These are phyloP conservation scores for Cheilosia pagana DNA, from an alignment of 2,888 invertebrate species.

Conservation along the genomic window DNA sequence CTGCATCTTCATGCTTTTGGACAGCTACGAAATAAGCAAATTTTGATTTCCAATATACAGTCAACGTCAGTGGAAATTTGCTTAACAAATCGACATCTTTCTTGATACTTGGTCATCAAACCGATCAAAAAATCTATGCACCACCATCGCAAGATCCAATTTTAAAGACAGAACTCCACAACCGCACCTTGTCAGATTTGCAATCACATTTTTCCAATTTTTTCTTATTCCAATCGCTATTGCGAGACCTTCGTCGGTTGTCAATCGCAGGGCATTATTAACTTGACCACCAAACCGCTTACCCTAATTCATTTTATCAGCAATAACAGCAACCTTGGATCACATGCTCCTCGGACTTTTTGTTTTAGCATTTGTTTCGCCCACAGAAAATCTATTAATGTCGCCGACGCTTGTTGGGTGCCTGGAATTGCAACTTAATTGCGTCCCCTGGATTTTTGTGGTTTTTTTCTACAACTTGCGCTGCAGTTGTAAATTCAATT, in stretches of 20 bases:
- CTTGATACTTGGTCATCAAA: too few species aligned
- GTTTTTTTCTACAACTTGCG: constrained; percentile 42
- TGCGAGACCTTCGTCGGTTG: constrained; percentile 8
- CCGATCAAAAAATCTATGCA: neutral
- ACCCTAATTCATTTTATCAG: constrained; percentile 39
- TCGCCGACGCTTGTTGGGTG: constrained; percentile 36
- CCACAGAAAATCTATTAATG: constrained; percentile 61
- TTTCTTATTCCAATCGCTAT: constrained; percentile 16
- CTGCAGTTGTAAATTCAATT: constrained; percentile 58
- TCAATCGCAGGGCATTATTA: constrained; percentile 39
- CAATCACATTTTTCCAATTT: constrained; percentile 51
- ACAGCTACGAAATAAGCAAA: too few species aligned
- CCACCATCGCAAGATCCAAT: neutral
- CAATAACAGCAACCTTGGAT: constrained; percentile 29
- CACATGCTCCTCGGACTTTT: constrained; percentile 45
- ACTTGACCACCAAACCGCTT: constrained; percentile 70
- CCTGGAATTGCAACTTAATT: constrained; percentile 64
- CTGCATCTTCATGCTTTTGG: too few species aligned
- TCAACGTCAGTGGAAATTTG: too few species aligned
- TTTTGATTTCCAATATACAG: too few species aligned
- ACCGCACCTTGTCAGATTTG: neutral
- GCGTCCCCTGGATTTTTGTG: constrained; percentile 66
- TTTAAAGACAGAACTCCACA: neutral
- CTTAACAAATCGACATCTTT: too few species aligned
- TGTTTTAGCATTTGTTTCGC: constrained; percentile 25